These are phyloP conservation scores for Drosophila nasuta DNA, from an alignment of 1,140 invertebrate species.

Conservation along the genomic window DNA sequence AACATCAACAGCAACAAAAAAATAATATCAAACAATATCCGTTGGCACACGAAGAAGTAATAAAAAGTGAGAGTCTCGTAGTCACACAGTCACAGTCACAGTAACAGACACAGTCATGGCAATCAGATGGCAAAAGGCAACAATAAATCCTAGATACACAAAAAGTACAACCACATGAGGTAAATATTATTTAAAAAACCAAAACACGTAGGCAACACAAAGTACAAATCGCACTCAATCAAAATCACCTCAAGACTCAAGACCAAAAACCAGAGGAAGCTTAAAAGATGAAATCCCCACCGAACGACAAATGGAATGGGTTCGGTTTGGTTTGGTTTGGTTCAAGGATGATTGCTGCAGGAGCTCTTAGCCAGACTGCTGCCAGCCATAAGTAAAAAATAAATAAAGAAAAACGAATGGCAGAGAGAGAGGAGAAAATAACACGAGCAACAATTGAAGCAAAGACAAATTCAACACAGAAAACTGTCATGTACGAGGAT, in stretches of 20 bases:
- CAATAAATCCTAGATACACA: constrained; percentile 62
- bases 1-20: constrained; percentile 65
- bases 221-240: constrained; percentile 82
- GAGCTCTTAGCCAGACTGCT: constrained; percentile 12
- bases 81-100: constrained; percentile 11
- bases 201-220: constrained; percentile 77
- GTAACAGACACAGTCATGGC: not conserved
- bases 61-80: constrained; percentile 60
- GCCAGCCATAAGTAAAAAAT: constrained; percentile 56
- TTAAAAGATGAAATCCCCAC: constrained; percentile 56
- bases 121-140: constrained; percentile 59
- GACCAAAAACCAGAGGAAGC: constrained; percentile 50
- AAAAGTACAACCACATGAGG: constrained; percentile 56
- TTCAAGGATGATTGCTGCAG: constrained; percentile 25
- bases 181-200: constrained; percentile 80
- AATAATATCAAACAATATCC: constrained; percentile 73
- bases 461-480: constrained; percentile 56
- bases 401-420: constrained; percentile 51
- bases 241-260: constrained; percentile 73
- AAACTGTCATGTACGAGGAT: constrained; percentile 78
- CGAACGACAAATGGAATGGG: not conserved
- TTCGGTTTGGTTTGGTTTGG: constrained; percentile 5
- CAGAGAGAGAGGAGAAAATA: constrained; percentile 25
- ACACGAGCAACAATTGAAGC: constrained; percentile 49
- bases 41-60: constrained; percentile 36